These are phyloP conservation scores for Astreopora myriophthalma DNA, from an alignment of 64 coral and sea anemone species.

Conservation along the genomic window DNA sequence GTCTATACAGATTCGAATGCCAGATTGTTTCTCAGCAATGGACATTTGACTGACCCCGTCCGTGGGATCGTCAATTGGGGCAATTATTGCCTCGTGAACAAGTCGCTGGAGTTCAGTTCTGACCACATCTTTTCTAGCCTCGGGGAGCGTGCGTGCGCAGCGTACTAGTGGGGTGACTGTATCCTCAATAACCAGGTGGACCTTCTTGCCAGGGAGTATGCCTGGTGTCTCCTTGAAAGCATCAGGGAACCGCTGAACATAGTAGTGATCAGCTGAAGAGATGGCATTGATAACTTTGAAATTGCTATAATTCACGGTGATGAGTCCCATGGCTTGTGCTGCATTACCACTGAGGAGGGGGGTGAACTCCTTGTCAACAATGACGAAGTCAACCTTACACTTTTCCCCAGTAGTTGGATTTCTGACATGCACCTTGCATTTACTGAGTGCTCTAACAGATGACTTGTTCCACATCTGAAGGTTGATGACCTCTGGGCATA, in stretches of 20 bases:
- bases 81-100: neutral
- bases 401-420: constrained; percentile 6
- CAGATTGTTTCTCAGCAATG: neutral
- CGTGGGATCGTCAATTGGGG: neutral
- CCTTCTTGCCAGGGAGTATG: constrained; percentile 5
- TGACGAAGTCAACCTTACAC: constrained; percentile 47
- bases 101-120: neutral
- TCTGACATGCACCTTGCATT: neutral
- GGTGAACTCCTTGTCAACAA: constrained; percentile 28
- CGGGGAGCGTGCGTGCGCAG: neutral
- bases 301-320: constrained; percentile 19
- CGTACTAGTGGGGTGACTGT: neutral
- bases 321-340: constrained; percentile 3
- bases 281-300: constrained; percentile 19
- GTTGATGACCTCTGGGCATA: constrained; percentile 1
- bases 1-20: neutral
- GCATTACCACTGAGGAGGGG: constrained; percentile 27
- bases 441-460: neutral
- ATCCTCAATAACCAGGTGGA: constrained; percentile 5
- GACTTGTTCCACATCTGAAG: constrained; percentile 55
- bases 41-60: constrained; percentile 17
- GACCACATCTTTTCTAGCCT: neutral
- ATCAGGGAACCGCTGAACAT: constrained; percentile 15
- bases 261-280: neutral
- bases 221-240: constrained; percentile 40